Base-by-base conservation (phyloP, 1,140 invertebrate genomes). In the Drosophila punjabiensis region DNA sequence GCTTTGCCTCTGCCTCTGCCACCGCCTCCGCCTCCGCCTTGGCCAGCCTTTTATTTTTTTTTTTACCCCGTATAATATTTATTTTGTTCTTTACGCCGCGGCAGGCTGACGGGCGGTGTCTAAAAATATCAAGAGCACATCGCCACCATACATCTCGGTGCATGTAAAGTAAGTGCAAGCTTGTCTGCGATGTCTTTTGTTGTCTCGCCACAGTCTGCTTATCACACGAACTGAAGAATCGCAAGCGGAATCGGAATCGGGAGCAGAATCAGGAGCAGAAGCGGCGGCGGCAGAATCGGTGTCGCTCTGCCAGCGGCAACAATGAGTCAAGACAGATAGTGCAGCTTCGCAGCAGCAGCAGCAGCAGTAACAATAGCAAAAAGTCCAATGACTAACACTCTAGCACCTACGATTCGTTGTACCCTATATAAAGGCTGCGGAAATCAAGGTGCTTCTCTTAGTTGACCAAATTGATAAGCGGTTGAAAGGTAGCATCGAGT, bases 201-300 rank as follows among this genome's bases (percentile, higher is more conserved):
- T 89, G 85, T 89, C 86, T 89, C 85, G 85, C 88, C 75, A 79
- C 78, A 90, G 86, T 89, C 86, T 89, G 86, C 86, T 88, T 88
- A 88, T 88, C 85, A 75, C 74, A 67, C 48, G 13, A 43, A 55
- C 76, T 53, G 45, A 32, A 35, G 28, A 53, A 53, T 43, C 39
- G 53, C 33, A 16, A 14, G 16, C n/a, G n/a, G 63, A 13, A 47
- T 33, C 63, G 65, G 56, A 66, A 74, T 41, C 62, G 70, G 56
- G 63, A 68, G 45, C 37, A 68, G 56, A 63, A 69, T 41, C 63
- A 76, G 56, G 66, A 74, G 45, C 37, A 59, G 32, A 56, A 33
- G 53, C 66, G 47, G 62, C 66, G 47, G 62, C 18, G 35, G 35
- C 47, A 56, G n/a, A n/a, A 41, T 35, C 67, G 67, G 20, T 52